A percentile compares a stretch with the other conserved stretches of the same genome.
phyloP scores from a whole-genome alignment of 2,797 vertebrate genomes.

The Kryptolebias ocellatus region DNA sequence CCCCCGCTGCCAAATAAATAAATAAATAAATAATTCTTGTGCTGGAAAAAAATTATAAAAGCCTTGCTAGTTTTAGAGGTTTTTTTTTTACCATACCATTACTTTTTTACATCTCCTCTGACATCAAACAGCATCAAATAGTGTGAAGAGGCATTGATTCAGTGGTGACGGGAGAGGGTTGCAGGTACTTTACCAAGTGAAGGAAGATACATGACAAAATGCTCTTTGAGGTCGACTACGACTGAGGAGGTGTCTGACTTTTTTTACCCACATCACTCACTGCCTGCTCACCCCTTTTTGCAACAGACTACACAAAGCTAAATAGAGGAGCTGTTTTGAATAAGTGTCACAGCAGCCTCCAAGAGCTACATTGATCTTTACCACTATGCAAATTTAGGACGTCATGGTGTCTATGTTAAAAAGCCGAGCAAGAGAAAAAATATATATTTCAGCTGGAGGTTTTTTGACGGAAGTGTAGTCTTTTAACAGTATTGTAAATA shows the following conservation, averaged over 20 bases:
- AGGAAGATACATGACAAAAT: conserved; percentile 71
- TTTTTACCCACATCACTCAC: conserved; percentile 69
- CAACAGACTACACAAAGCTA: conserved; percentile 58
- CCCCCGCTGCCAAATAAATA: conserved; percentile 32
- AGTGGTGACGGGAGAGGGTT: conserved; percentile 59
- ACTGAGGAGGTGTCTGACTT: conserved; percentile 59
- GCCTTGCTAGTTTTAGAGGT: conserved; percentile 35
- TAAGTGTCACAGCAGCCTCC: conserved; percentile 69
- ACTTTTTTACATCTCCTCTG: conserved; percentile 49
- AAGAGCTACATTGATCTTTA: conserved; percentile 74
- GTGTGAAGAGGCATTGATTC: conserved; percentile 60
- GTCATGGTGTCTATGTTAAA: conserved; percentile 65
- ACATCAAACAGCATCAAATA: conserved; percentile 72
- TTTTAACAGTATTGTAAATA: conserved; percentile 65
- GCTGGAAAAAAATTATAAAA: conserved; percentile 19
- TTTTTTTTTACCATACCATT: conserved; percentile 33
- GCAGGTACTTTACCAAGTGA: conserved; percentile 68
- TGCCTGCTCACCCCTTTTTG: conserved; percentile 53
- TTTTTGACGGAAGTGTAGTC: conserved; percentile 50
- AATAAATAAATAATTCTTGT: conserved; percentile 28
- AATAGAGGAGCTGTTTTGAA: conserved; percentile 66
- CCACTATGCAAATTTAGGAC: conserved; percentile 72
- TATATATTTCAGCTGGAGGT: conserved; percentile 63
- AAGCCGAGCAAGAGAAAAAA: conserved; percentile 48
- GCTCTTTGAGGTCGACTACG: conserved; percentile 69